phyloP scores from a whole-genome alignment of 2,888 invertebrate species.

The Leptopterna dolabrata region DNA sequence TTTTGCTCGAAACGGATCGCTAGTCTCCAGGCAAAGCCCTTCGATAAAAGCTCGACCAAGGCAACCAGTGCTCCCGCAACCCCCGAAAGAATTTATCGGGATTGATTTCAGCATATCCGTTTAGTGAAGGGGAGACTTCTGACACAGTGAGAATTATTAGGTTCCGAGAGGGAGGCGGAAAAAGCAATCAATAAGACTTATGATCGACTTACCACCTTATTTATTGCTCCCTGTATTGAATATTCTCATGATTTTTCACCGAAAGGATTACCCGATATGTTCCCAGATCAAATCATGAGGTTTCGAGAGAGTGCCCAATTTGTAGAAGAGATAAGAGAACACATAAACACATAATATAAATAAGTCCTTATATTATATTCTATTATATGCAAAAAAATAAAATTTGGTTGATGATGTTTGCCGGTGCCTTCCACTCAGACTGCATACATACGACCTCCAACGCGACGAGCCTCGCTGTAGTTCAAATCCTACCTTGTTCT shows the following conservation, averaged over 20 bases:
- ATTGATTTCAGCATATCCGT: slow-evolving; percentile 42
- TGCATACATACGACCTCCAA: no score
- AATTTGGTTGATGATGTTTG: no score
- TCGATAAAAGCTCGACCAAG: slow-evolving; percentile 26
- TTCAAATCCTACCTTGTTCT: no score
- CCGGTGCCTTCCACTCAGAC: no score
- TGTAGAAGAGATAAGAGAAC: background rate
- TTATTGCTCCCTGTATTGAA: slow-evolving; percentile 29
- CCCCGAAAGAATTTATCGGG: slow-evolving; percentile 21
- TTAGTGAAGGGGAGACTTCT: slow-evolving; percentile 10
- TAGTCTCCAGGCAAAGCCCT: background rate
- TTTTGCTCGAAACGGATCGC: background rate
- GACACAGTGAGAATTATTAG: slow-evolving; percentile 37
- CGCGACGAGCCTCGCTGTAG: no score
- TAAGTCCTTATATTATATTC: no score
- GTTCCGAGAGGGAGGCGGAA: slow-evolving; percentile 16
- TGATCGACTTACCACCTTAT: slow-evolving; percentile 41
- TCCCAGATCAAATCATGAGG: background rate
- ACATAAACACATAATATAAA: no score
- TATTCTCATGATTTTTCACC: slow-evolving; percentile 9
- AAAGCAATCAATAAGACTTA: slow-evolving; percentile 44
- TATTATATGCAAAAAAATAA: no score
- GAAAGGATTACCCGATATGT: background rate
- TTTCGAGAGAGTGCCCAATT: background rate
- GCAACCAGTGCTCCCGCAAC: slow-evolving; percentile 15